These are phyloP conservation scores for Aphodius granarius DNA, from an alignment of 2,888 invertebrate genomes.

Conservation along the genomic window DNA sequence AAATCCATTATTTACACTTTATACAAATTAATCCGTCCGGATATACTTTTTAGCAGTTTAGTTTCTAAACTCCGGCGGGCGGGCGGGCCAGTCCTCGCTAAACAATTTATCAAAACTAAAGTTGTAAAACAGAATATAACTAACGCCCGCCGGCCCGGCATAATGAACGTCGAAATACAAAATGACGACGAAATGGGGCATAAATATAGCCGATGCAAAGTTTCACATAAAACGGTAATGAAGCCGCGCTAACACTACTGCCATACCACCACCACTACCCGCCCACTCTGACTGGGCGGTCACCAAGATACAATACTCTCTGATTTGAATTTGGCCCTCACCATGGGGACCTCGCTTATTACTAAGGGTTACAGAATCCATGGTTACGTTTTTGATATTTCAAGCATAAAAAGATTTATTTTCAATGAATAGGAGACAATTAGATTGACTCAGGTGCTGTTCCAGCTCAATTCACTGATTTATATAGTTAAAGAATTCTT, in stretches of 20 bases:
- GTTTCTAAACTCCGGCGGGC: constrained; percentile 24
- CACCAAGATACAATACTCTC: background rate
- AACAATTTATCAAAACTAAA: constrained; percentile 30
- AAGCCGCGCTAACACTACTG: constrained; percentile 29
- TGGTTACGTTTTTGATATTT: too few species aligned
- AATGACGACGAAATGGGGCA: constrained; percentile 36
- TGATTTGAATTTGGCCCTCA: background rate
- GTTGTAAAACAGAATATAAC: constrained; percentile 30
- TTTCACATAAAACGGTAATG: constrained; percentile 43
- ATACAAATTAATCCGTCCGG: constrained; percentile 25
- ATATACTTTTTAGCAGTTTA: constrained; percentile 25
- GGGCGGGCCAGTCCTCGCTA: constrained; percentile 9
- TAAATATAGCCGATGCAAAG: constrained; percentile 34
- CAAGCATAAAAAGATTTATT: too few species aligned
- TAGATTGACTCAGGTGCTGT: too few species aligned
- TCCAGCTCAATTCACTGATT: too few species aligned
- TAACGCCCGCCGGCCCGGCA: constrained; percentile 23
- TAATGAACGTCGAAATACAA: constrained; percentile 31
- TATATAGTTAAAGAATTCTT: too few species aligned
- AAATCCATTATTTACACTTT: constrained; percentile 23
- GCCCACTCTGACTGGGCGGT: background rate
- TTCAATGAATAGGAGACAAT: too few species aligned
- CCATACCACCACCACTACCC: background rate
- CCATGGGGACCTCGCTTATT: background rate
- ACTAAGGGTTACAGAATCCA: background rate